These are phyloP conservation scores for Gambusia holbrooki DNA, from an alignment of 2,113 vertebrate species.

Conservation along the genomic window DNA sequence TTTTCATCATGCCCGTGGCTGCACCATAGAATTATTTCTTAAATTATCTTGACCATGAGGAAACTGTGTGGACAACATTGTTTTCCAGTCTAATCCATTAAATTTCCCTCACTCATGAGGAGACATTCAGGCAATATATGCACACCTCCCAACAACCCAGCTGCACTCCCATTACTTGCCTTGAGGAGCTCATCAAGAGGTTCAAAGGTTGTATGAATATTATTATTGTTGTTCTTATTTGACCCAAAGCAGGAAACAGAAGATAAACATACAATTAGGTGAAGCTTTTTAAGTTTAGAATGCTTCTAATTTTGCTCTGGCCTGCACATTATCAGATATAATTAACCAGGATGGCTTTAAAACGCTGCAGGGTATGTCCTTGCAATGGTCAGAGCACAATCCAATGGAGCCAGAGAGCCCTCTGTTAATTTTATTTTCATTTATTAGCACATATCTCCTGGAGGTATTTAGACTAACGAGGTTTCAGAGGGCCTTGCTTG, in stretches of 20 bases:
- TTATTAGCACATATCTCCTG: slow-evolving; percentile 80
- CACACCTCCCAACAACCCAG: background rate
- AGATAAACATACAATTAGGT: slow-evolving; percentile 51
- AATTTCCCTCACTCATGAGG: background rate
- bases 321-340: slow-evolving; percentile 68
- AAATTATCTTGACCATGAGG: too few species aligned
- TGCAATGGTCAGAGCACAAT: slow-evolving; percentile 63
- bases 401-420: slow-evolving; percentile 52
- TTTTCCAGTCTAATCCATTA: background rate
- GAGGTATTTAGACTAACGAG: slow-evolving; percentile 79
- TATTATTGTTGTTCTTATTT: slow-evolving; percentile 24
- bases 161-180: background rate
- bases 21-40: too few species aligned
- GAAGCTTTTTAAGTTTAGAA: slow-evolving; percentile 44
- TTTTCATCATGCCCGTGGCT: too few species aligned
- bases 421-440: slow-evolving; percentile 79
- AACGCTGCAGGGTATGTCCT: slow-evolving; percentile 75
- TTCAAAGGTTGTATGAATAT: background rate
- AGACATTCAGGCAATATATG: background rate
- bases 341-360: slow-evolving; percentile 68
- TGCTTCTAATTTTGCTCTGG: slow-evolving; percentile 67
- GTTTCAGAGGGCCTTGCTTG: slow-evolving; percentile 67
- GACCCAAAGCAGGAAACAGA: slow-evolving; percentile 40
- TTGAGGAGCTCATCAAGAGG: background rate
- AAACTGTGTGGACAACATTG: background rate